Base-by-base conservation (phyloP, 2,888 invertebrate genomes). In the Ormyrus rosae region DNA sequence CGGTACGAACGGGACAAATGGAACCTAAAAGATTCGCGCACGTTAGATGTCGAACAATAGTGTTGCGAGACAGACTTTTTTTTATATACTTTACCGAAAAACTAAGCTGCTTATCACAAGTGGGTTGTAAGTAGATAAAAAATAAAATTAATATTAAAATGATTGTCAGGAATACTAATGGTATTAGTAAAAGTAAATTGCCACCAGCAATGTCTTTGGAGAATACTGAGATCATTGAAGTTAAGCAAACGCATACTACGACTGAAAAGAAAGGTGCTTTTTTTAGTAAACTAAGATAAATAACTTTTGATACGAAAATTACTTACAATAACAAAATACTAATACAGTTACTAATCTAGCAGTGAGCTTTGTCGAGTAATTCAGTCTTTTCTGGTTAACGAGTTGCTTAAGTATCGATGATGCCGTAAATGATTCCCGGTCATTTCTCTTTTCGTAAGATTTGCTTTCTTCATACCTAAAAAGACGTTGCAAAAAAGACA, bases 1-100 rank as follows among this genome's bases (percentile, higher is more conserved):
- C 0, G 97, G 97, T 72, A 97, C 89, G 79, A 96, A 91, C 2
- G 98, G 98, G 0, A 97, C 96, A 13, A 95, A 91, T 0, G 97
- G 97, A 6, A 97, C 96, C 95, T 97, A 91, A 91, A 91, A 81
- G 80, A 34, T 34, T 34, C 2, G 34, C 34, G 34, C 34, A 34
- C 2, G 34, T 34, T 34, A 34, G 34, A 34, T 34, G 34, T 4
- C 2, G 34, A 34, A 34, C 34, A 34, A 34, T 34, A 34, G 34
- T 34, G 34, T 4, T 34, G 34, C 34, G 34, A 0, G 34, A 34
- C 3, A 34, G 34, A 4, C 34, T 34, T 34, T 34, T 34, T 34
- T 34, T 34, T 34, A 0, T 34, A 34, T 48, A 48, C 1, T 84
- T 83, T 85, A 91, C 91, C 85, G 89, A 88, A 77, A 91, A 91